Evolutionary conservation across 2,797 vertebrate species (phyloP), one percentile per base, ranked within the genome.

Genomic region (Periparus ater): DNA sequence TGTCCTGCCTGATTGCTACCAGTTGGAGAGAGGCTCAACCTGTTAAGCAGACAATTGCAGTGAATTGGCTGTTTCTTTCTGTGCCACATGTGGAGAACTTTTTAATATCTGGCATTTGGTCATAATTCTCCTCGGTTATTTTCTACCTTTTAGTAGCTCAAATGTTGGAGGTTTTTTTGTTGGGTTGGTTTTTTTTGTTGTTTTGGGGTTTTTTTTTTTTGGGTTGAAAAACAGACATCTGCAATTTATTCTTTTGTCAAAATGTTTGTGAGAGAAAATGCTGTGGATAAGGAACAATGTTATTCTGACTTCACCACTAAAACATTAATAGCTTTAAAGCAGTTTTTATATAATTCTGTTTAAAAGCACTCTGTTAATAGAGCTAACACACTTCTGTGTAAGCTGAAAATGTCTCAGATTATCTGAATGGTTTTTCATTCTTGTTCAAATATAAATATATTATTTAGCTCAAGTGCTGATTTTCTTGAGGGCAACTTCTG

Each of bases 1-100:
- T 94, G 95, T 97, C 97, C 96, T 91, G 97, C 96, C 94, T 98
- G 98, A 98, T 98, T 97, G 97, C 97, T 98, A 95, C 97, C 97
- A 97, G 96, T 97, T 96, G 96, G 93, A 71, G 44, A 91, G 95
- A 96, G 95, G 97, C 96, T 70, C 80, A 97, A 92, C 96, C 96
- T 84, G 81, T 81, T 97, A 75, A 83, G 94, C 85, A 77, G 91
- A 90, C 82, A 38, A 85, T 79, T 86, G 90, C 81, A 95, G 84
- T 53, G 54, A 77, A 81, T 91, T 86, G 94, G 58, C 85, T 93
- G 89, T 96, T 97, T 91, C 91, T 94, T 96, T 79, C 87, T 70
- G 68, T 26, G 73, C 95, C 94, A 86, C 34, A 57, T 91, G 91
- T 92, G 74, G 95, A 68, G 76, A 92, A 68, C 71, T 67, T 91